phyloP scores from a whole-genome alignment of 2,797 vertebrate genomes.

The Vipera latastei region DNA sequence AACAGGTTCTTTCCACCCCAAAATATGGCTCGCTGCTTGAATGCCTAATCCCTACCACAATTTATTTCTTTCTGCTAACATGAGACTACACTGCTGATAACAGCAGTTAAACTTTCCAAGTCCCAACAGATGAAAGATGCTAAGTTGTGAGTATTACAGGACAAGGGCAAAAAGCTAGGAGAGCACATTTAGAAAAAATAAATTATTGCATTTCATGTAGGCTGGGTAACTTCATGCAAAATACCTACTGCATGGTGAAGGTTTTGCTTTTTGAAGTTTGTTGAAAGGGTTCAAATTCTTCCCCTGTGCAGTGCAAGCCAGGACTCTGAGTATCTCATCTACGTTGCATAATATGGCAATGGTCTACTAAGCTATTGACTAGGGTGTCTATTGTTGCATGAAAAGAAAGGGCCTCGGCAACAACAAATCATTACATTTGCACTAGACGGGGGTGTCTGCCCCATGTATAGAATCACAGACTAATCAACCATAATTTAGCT shows the following conservation, averaged over 20 bases:
- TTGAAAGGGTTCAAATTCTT: not conserved
- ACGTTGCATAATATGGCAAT: not conserved
- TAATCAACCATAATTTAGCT: not conserved
- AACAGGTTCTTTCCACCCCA: not conserved
- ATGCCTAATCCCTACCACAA: not conserved
- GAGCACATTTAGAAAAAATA: not conserved
- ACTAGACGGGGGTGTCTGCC: not conserved
- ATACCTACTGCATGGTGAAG: not conserved
- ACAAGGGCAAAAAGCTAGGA: not conserved
- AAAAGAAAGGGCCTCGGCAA: not conserved
- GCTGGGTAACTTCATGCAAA: not conserved
- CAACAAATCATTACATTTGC: not conserved
- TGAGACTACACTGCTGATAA: no score
- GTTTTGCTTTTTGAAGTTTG: not conserved
- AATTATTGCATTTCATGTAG: not conserved
- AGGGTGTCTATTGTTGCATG: not conserved
- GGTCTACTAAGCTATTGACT: not conserved
- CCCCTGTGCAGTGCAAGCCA: not conserved
- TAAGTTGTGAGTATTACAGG: not conserved
- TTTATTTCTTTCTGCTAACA: not conserved
- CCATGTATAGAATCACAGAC: not conserved
- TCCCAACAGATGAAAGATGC: not conserved
- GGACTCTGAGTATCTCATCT: not conserved
- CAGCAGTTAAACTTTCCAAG: not conserved
- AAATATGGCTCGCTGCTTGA: not conserved